Evolutionary conservation across 2,113 vertebrate species (phyloP).

Genomic region (Gallinago jamesoni): DNA sequence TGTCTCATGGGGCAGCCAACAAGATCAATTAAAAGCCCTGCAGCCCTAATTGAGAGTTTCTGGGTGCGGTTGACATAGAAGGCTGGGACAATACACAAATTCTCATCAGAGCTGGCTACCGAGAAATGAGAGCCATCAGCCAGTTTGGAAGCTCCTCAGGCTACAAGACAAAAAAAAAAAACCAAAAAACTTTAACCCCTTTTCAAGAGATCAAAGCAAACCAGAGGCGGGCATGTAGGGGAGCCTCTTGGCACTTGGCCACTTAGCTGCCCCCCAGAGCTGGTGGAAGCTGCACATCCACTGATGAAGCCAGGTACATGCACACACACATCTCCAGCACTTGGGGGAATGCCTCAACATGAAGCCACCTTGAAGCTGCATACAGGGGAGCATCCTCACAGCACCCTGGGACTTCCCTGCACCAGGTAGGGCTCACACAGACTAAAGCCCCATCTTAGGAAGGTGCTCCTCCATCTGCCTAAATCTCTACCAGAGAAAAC

Average conservation of each 20-base stretch:
- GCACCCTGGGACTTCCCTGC: fast-evolving
- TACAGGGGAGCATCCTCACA: neutral
- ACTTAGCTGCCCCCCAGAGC: neutral
- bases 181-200: neutral
- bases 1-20: conserved; percentile 6
- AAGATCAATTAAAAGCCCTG: conserved; percentile 54
- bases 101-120: neutral
- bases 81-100: neutral
- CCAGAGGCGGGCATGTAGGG: neutral
- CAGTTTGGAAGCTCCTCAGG: neutral
- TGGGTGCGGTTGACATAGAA: neutral
- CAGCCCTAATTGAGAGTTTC: conserved; percentile 2
- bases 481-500: neutral
- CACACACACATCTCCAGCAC: neutral
- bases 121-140: neutral
- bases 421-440: neutral
- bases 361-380: neutral
- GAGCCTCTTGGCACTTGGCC: neutral
- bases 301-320: neutral
- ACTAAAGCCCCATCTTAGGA: neutral
- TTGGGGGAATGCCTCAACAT: neutral
- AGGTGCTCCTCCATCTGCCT: neutral
- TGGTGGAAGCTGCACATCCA: neutral
- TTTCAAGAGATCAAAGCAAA: neutral
- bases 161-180: neutral